Evolutionary conservation across 2,113 vertebrate species (phyloP).

Genomic region (Reinhardtius hippoglossoides): DNA sequence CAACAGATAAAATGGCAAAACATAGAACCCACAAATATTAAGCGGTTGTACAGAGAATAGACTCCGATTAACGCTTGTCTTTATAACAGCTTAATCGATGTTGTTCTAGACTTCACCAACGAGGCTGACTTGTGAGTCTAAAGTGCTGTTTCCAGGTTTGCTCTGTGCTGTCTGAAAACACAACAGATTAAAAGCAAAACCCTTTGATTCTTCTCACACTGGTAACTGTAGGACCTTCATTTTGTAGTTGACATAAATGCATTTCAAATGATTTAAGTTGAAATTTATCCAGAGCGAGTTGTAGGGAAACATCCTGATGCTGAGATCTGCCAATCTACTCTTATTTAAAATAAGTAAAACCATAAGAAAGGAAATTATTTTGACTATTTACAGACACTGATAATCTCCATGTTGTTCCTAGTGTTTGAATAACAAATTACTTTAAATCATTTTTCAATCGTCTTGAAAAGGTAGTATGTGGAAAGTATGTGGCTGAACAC

Average conservation of each 20-base stretch:
- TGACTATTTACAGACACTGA: neutral
- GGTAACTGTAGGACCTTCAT: neutral
- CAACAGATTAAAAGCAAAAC: constrained; percentile 8
- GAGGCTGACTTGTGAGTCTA: neutral
- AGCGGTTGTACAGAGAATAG: constrained; percentile 18
- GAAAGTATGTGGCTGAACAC: neutral
- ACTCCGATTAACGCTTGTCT: constrained; percentile 19
- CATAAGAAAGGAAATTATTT: neutral
- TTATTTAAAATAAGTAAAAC: neutral
- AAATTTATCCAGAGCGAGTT: neutral
- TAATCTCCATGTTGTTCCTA: neutral
- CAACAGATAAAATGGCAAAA: constrained; percentile 20
- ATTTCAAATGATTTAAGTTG: neutral
- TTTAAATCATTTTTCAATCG: neutral
- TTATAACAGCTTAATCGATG: neutral
- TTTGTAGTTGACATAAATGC: neutral
- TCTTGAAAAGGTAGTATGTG: neutral
- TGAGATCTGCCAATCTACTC: neutral
- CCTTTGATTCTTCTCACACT: constrained; percentile 4
- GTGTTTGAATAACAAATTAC: constrained; percentile 12
- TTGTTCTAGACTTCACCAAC: constrained; percentile 17
- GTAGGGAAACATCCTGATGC: neutral
- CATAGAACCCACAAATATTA: constrained; percentile 48
- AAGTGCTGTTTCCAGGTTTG: constrained; percentile 11
- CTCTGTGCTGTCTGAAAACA: constrained; percentile 6